Base-by-base conservation (phyloP, 2,797 vertebrate genomes). In the Salarias fasciatus region DNA sequence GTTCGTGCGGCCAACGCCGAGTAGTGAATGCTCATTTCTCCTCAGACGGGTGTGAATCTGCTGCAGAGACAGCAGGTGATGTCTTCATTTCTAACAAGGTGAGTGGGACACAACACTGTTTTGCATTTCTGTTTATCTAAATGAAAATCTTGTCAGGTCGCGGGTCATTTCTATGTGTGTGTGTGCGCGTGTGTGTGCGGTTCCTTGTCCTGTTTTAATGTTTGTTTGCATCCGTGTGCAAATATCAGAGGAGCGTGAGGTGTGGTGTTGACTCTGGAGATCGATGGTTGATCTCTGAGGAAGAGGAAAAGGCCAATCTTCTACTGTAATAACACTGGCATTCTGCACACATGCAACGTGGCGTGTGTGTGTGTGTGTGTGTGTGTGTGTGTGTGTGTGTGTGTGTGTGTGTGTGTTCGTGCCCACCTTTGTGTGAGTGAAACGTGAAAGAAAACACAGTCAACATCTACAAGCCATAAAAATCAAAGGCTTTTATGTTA, bases 271-370 rank as follows among this genome's bases (percentile, higher is more conserved):
- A 84, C 79, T 79, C 75, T 79, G 50, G 47, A 68, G 82, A 86
- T 90, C 72, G 42, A 88, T 89, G 80, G 62, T 62, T 71, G 76
- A 83, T 75, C 76, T 86, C 74, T 50, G 10, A 68, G 77, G 72
- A 78, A 77, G 62, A 74, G 42, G 70, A 75, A 87, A 88, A 87
- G 80, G 80, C 80, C 82, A 82, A 75, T 84, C 58, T 81, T 65
- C 59, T 72, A 56, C 79, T 75, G 74, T 80, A 82, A 86, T 74
- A 80, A 83, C 75, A 70, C 52, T 5, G 38, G 50, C 14, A 40
- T 53, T 33, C 63, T 59, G 43, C 28, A 38, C 35, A 24, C 18
- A 24, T 24, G 24, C 18, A 24, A 24, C 18, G 24, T 18, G 18
- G 1, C 66, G 8, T 13, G 4, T 45, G 10, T 30, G 30, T 35